These are phyloP conservation scores for Epinotia bilunana DNA, from an alignment of 2,888 invertebrate genomes.

Conservation along the genomic window DNA sequence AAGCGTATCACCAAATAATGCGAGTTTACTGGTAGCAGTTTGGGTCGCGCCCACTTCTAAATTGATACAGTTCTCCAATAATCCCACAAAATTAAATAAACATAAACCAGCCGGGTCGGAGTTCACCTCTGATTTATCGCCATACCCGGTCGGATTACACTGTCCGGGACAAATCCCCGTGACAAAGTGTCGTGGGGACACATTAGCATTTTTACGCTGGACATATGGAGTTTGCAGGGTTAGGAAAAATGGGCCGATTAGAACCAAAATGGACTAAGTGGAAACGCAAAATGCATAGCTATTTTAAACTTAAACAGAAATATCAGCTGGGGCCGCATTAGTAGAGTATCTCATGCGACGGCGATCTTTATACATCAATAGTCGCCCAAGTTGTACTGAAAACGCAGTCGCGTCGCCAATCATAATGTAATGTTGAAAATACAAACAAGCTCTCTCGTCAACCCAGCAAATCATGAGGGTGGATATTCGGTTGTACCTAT, in stretches of 20 bases:
- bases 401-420: no score
- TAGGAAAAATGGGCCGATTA: constrained; percentile 14
- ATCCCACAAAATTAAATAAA: constrained; percentile 66
- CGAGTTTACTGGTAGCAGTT: no score
- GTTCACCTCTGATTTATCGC: constrained; percentile 68
- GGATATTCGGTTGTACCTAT: no score
- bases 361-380: no score
- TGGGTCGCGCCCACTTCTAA: constrained; percentile 8
- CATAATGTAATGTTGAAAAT: no score
- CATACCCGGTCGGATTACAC: constrained; percentile 55
- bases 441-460: no score
- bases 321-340: no score
- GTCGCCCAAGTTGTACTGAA: no score
- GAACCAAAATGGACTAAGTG: neutral
- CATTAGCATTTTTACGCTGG: constrained; percentile 48
- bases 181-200: constrained; percentile 46
- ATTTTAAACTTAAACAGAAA: neutral
- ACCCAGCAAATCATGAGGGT: no score
- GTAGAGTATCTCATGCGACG: no score
- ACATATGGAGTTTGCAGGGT: constrained; percentile 34
- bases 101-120: constrained; percentile 57
- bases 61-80: constrained; percentile 51
- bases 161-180: constrained; percentile 49
- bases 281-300: neutral
- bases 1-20: no score